Evolutionary conservation across 2,797 vertebrate genomes (phyloP).

Genomic region (Gallirallus australis): DNA sequence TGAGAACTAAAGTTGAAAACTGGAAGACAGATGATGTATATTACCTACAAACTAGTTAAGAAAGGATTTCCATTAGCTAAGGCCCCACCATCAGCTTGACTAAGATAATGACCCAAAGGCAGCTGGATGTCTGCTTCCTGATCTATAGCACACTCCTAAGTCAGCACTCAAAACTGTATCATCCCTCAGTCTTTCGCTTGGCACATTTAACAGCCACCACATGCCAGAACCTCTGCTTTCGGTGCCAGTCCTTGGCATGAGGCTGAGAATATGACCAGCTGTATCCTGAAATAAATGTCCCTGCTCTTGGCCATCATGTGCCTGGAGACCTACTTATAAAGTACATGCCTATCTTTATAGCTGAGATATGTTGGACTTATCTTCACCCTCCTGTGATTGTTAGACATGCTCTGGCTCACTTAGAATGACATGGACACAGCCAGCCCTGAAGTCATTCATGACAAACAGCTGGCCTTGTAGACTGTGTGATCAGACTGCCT

Average conservation of each 20-base stretch:
- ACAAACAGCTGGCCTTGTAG: background rate
- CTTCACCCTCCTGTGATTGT: background rate
- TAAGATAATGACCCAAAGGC: background rate
- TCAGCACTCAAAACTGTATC: background rate
- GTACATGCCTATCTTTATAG: background rate
- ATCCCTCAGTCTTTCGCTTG: background rate
- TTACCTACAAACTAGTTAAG: background rate
- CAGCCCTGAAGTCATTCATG: fast-evolving
- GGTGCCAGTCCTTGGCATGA: background rate
- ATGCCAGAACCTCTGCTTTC: background rate
- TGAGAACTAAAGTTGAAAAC: background rate
- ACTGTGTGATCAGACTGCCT: background rate
- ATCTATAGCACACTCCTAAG: background rate
- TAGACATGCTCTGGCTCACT: background rate
- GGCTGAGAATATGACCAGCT: background rate
- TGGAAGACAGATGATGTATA: background rate
- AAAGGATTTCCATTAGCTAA: background rate
- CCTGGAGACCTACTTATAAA: background rate
- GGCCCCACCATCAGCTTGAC: background rate
- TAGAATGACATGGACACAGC: background rate
- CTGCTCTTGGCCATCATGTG: background rate
- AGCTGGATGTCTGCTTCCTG: background rate
- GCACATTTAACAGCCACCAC: background rate
- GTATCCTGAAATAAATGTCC: background rate
- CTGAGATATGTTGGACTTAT: background rate